Conservation (phyloP, 2,113 vertebrate species). For the Paraplagusia blochii region DNA sequence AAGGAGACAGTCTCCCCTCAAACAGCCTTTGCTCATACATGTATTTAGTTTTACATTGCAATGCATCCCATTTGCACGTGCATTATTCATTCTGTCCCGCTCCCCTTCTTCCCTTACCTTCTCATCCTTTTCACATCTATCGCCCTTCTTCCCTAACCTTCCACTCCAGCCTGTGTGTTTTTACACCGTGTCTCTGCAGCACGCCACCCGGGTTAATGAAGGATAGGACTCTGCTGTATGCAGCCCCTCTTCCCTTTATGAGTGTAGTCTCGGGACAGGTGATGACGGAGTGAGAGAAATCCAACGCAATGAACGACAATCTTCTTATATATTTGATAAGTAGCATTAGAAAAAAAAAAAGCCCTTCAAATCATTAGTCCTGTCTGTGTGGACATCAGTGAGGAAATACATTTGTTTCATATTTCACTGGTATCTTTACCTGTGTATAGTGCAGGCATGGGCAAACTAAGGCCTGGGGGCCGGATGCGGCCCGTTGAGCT, state of each 20-base stretch:
- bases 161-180: conserved; percentile 21
- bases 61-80: no score
- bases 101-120: conserved; percentile 3
- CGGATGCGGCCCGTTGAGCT: no score
- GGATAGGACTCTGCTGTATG: conserved; percentile 61
- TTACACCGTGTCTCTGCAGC: conserved; percentile 73
- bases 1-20: conserved; percentile 40
- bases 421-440: conserved; percentile 26
- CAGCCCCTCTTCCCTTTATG: conserved; percentile 70
- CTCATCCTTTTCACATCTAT: neutral
- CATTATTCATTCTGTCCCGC: neutral
- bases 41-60: no score
- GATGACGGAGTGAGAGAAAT: conserved; percentile 51
- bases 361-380: conserved; percentile 65
- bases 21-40: no score
- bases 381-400: conserved; percentile 46
- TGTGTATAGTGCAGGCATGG: no score
- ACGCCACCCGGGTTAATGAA: conserved; percentile 79
- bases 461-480: no score
- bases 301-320: conserved; percentile 58
- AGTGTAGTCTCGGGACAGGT: conserved; percentile 77
- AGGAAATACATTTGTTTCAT: conserved; percentile 40
- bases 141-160: conserved; percentile 6
- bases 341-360: conserved; percentile 63
- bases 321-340: conserved; percentile 77